Evolutionary conservation across 2,797 vertebrate species (phyloP).

Genomic region (Kryptolebias ocellatus): DNA sequence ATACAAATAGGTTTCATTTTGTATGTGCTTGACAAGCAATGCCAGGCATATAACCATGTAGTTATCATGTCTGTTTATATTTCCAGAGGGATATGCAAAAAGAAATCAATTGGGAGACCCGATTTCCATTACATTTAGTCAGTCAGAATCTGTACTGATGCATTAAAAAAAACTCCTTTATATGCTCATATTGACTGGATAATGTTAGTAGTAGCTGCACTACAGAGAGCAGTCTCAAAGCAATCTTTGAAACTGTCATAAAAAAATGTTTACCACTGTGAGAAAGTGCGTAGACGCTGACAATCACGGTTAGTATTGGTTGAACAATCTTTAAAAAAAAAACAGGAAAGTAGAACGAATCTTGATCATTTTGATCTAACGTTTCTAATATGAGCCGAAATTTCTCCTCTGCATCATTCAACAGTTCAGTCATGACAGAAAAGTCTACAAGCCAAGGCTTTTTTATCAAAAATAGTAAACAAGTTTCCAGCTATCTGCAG

Average conservation of each 20-base stretch:
- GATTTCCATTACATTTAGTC: background rate
- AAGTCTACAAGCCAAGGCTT: background rate
- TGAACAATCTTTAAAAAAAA: background rate
- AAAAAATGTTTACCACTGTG: background rate
- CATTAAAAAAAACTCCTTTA: background rate
- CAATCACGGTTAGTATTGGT: background rate
- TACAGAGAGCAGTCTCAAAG: background rate
- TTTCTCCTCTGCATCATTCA: background rate
- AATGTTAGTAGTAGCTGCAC: background rate
- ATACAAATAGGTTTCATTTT: constrained; percentile 25
- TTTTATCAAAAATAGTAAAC: background rate
- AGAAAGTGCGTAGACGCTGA: background rate
- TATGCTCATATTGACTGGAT: background rate
- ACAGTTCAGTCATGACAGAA: background rate
- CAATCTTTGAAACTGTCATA: background rate
- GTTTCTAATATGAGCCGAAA: background rate
- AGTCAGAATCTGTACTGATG: background rate
- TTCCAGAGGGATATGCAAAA: constrained; percentile 1
- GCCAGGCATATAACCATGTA: background rate
- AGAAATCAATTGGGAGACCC: background rate
- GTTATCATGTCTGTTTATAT: constrained; percentile 5
- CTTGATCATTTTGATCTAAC: background rate
- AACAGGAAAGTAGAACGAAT: background rate
- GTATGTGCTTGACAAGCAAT: constrained; percentile 8
- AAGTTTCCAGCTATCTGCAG: background rate